These are phyloP conservation scores for Drosophila santomea DNA, from an alignment of 1,140 invertebrate genomes.

Conservation along the genomic window DNA sequence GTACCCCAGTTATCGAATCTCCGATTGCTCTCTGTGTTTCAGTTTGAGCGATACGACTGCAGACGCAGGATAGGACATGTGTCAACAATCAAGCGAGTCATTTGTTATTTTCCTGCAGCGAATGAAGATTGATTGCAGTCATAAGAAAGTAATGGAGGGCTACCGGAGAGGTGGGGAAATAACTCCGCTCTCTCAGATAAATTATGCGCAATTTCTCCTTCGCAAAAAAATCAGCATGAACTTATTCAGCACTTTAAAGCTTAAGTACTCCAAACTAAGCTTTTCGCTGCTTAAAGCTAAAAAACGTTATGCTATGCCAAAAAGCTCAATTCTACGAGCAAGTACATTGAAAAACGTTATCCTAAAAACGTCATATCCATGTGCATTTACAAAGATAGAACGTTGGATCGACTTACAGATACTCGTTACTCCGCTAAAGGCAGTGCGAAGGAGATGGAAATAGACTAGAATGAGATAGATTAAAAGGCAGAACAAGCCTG, in stretches of 20 bases:
- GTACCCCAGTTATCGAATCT: constrained; percentile 8
- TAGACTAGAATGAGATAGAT: too few relatives aligned
- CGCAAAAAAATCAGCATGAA: constrained; percentile 20
- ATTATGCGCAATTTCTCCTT: constrained; percentile 26
- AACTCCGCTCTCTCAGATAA: constrained; percentile 1
- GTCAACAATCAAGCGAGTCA: not conserved
- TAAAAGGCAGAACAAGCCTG: too few relatives aligned
- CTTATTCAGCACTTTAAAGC: constrained; percentile 49
- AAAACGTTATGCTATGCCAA: too few relatives aligned
- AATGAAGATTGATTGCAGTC: not conserved
- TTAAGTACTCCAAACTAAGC: not conserved
- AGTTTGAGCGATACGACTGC: not conserved
- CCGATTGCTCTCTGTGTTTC: constrained; percentile 8
- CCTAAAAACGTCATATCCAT: too few relatives aligned
- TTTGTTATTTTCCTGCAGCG: not conserved
- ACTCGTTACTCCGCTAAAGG: too few relatives aligned
- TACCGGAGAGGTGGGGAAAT: not conserved
- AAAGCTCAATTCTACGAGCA: too few relatives aligned
- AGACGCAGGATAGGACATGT: not conserved
- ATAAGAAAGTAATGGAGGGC: not conserved
- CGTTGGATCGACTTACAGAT: too few relatives aligned
- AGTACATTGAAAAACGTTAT: too few relatives aligned
- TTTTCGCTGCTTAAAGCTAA: too few relatives aligned
- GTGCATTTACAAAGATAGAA: too few relatives aligned
- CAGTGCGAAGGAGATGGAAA: too few relatives aligned